Percentiles rank a stretch among this genome's conserved stretches.
Conservation (phyloP, 1,140 invertebrate genomes). For the Saxidomus purpurata region DNA sequence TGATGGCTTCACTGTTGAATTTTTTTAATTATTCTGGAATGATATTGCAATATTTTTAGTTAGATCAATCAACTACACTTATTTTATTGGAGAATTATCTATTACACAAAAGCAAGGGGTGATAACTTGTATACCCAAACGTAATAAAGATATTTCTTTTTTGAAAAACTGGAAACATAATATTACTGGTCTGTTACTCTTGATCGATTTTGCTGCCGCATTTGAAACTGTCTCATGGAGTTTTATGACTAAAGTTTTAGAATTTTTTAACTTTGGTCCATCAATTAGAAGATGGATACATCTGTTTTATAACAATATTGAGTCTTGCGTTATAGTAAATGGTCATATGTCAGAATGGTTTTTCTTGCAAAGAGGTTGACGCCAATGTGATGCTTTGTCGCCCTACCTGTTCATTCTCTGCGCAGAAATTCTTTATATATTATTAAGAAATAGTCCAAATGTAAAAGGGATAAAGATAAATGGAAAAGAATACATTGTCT, state of each 20-base stretch:
- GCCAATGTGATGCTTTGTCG: conserved; percentile 57
- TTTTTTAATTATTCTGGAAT: neutral
- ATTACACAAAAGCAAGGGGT: conserved; percentile 23
- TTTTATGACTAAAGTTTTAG: conserved; percentile 30
- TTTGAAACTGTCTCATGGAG: neutral
- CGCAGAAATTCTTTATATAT: conserved; percentile 22
- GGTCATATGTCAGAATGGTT: conserved; percentile 47
- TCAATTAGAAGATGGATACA: conserved; percentile 1
- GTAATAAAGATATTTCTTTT: conserved; percentile 39
- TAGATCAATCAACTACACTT: neutral
- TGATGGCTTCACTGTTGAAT: conserved; percentile 8
- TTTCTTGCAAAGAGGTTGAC: conserved; percentile 23
- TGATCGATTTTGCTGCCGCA: neutral
- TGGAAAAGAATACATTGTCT: conserved; percentile 11
- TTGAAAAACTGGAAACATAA: conserved; percentile 52
- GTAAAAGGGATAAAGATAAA: conserved; percentile 21
- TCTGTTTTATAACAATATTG: neutral
- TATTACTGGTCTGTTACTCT: neutral
- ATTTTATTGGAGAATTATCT: neutral
- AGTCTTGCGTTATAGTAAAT: conserved; percentile 32
- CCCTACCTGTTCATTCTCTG: conserved; percentile 60
- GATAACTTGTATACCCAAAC: conserved; percentile 37
- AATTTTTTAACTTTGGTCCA: conserved; percentile 44
- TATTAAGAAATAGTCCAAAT: conserved; percentile 1
- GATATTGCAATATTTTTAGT: conserved; percentile 8